Base-by-base conservation (phyloP, 2,797 vertebrate species). In the Enteromius trimaculatus region DNA sequence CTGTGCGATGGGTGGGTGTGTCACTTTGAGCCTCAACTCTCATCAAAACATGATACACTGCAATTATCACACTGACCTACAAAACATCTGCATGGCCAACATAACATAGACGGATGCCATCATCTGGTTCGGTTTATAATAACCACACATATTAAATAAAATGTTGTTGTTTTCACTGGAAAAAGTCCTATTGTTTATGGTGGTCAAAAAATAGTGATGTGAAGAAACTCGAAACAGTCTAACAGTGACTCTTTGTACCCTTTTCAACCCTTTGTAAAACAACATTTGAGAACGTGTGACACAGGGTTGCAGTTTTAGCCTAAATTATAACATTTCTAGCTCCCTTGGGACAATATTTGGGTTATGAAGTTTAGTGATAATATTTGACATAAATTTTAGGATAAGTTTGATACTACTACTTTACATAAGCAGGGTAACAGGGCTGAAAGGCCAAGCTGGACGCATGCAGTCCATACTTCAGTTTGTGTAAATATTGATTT, bases 1-100 rank as follows among this genome's bases (percentile, higher is more conserved):
- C 77, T 39, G 64, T 14, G 47, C 53, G 4, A 51, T 65, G 8
- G 1, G 34, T 77, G n/a, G 77, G 64, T 79, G 77, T 13, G 64
- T 42, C 44, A 39, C 47, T 66, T 26, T 31, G 17, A 62, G 8
- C 14, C 21, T 77, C 21, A 17, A 70, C 14, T 16, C 34, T 58
- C 16, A 42, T 69, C 34, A 42, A n/a, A 71, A 81, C 53, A 42
- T n/a, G 37, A 47, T 72, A 16, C 11, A 47, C 17, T 29, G 31
- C 49, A 69, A 58, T 80, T 47, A 80, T 21, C 26, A 58, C 14
- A 16, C 6, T 58, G 64, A 39, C 62, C 64, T 37, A 53, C 44
- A 39, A 37, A 79, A 11, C 8, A 3, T 19, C 55, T 8, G 44
- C 29, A n/a, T 11, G 37, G 19, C 44, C 13, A 16, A 16, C 60